Evolutionary conservation across 2,888 invertebrate genomes (phyloP), one percentile per base, ranked within the genome.

Genomic region (Melipona beecheii): DNA sequence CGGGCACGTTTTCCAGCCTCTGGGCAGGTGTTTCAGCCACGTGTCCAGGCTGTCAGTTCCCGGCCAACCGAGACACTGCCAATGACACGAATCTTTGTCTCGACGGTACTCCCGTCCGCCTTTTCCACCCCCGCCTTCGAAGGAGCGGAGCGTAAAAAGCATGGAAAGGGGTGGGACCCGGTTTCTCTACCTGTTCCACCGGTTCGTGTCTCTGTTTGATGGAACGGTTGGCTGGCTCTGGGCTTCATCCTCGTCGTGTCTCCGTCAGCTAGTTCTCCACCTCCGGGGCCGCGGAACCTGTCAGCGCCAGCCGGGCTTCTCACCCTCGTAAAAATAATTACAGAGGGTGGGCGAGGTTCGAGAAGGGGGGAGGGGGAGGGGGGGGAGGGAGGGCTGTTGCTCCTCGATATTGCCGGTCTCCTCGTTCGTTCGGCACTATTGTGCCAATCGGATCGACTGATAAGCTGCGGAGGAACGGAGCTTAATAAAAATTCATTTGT

Each of bases 301-400:
- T 93, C 93, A 93, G 81, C 86, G 85, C 79, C 93, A 93, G 93
- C 83, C 91, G 82, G 82, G 90, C 86, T 92, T 92, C 92, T 93
- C 93, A 91, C 92, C 93, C 92, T 91, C 92, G 92, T 90, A 93
- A 94, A 93, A 94, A 93, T 94, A 94, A 94, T 93, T 94, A 93
- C 86, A 83, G 79, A 81, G 81, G 75, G 62, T 68, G 81, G 78
- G 75, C 50, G 78, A 65, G 66, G 66, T 58, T 58, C 54, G 77
- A 49, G 68, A 68, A 50, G 69, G 71, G 36, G 69, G 11, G n/a
- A 5, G 19, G 52, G 5, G 6, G 19, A 0, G 19, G 9, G 9
- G 19, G 52, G 4, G 43, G 9, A 9, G 43, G 43, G 43, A 43
- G 43, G 43, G 9, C 43, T 43, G 43, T 43, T 43, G 43, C 71